Conservation (phyloP, 2,797 vertebrate species). For the Serranus cabrilla region DNA sequence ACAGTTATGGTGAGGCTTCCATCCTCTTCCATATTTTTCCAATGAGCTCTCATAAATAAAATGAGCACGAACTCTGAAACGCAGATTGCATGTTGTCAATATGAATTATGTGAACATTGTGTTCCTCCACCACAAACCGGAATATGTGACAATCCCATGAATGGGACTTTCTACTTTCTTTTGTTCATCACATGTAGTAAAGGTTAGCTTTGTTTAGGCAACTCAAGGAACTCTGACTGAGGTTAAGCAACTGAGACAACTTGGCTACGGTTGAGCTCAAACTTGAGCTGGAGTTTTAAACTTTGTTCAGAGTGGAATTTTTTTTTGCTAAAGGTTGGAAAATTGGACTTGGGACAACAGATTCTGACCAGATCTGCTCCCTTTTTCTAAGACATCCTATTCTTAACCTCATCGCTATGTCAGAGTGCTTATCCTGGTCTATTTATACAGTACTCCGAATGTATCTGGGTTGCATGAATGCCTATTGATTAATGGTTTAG, state of each 20-base stretch:
- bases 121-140: constrained; percentile 39
- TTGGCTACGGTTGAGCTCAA: neutral
- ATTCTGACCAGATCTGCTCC: neutral
- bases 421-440: neutral
- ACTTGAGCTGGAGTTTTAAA: neutral
- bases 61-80: constrained; percentile 55
- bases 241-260: neutral
- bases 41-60: constrained; percentile 65
- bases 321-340: neutral
- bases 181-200: neutral
- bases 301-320: neutral
- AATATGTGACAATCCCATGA: constrained; percentile 32
- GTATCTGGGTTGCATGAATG: neutral
- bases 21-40: constrained; percentile 65
- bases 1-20: constrained; percentile 61
- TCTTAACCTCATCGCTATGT: neutral
- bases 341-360: constrained; percentile 1
- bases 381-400: neutral
- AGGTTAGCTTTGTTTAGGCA: constrained; percentile 8
- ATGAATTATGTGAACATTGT: constrained; percentile 39
- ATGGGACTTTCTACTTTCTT: constrained; percentile 21
- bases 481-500: neutral
- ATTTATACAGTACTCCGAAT: neutral
- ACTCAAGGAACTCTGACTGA: neutral
- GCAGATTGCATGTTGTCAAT: constrained; percentile 60